These are phyloP conservation scores for Falco punctatus DNA, from an alignment of 2,113 vertebrate genomes.

Conservation along the genomic window DNA sequence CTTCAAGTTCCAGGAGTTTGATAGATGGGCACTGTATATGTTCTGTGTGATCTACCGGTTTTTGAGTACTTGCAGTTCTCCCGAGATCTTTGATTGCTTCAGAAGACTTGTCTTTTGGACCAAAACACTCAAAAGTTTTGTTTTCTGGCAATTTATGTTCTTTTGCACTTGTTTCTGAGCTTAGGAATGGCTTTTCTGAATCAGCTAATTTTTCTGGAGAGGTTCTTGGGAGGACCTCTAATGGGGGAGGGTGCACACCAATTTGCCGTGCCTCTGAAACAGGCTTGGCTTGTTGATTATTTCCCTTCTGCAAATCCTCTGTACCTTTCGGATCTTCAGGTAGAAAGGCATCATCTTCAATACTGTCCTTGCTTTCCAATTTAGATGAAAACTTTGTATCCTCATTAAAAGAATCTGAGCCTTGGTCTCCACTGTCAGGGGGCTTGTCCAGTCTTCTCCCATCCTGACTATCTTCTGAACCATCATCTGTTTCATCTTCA, in stretches of 20 bases:
- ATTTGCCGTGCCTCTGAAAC: background rate
- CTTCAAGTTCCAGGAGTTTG: slow-evolving; percentile 32
- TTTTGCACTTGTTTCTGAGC: slow-evolving; percentile 1
- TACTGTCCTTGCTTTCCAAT: slow-evolving; percentile 65
- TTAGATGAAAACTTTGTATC: slow-evolving; percentile 66
- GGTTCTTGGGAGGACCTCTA: slow-evolving; percentile 2
- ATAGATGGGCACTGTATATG: background rate
- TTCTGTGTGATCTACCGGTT: background rate
- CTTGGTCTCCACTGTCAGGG: slow-evolving; percentile 40
- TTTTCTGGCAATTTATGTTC: slow-evolving; percentile 22
- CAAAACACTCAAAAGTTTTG: slow-evolving; percentile 21
- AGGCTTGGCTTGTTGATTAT: slow-evolving; percentile 14
- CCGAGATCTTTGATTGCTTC: slow-evolving; percentile 46
- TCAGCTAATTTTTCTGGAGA: slow-evolving; percentile 9
- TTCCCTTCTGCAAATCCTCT: slow-evolving; percentile 54
- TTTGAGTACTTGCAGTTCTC: background rate
- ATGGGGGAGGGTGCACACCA: background rate
- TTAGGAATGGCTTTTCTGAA: slow-evolving; percentile 38
- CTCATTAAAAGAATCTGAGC: slow-evolving; percentile 59
- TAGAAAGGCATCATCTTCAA: slow-evolving; percentile 75
- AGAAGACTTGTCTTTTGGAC: slow-evolving; percentile 30
- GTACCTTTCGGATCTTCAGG: slow-evolving; percentile 72
- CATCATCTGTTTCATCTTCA: slow-evolving; percentile 92
- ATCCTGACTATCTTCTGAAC: slow-evolving; percentile 88
- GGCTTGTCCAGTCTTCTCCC: slow-evolving; percentile 71